A percentile compares a stretch with the other conserved stretches of the same genome.
Evolutionary conservation across 2,888 invertebrate genomes (phyloP).

Genomic region (Ecdyonurus torrentis): DNA sequence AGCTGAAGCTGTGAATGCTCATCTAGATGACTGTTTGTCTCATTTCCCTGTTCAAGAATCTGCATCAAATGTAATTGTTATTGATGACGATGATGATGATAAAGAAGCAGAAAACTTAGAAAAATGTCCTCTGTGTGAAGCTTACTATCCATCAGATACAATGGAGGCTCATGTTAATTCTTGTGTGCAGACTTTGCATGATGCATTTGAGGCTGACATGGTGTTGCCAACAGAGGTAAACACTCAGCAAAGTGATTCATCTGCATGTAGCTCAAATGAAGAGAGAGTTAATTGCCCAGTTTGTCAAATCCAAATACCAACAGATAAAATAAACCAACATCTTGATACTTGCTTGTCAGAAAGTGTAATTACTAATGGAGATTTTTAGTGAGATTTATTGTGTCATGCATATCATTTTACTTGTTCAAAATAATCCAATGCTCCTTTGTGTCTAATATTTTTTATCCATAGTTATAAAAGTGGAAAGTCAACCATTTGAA

Average conservation of each 20-base stretch:
- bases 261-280: neutral
- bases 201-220: constrained; percentile 33
- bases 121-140: neutral
- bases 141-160: neutral
- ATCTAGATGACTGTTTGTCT: constrained; percentile 4
- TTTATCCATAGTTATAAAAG: no score
- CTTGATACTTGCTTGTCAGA: constrained; percentile 15
- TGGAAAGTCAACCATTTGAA: no score
- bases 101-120: neutral
- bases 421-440: no score
- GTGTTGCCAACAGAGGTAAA: constrained; percentile 31
- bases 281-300: constrained; percentile 26
- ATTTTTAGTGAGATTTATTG: no score
- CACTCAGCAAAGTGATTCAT: constrained; percentile 16
- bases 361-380: neutral
- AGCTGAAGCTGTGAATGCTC: neutral
- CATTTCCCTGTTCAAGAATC: neutral
- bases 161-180: neutral
- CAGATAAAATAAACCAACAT: constrained; percentile 16
- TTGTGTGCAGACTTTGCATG: neutral
- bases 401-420: no score
- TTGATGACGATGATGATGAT: neutral
- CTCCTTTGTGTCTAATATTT: no score
- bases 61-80: neutral
- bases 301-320: constrained; percentile 13